Percentiles rank a stretch among this genome's conserved stretches.
Evolutionary conservation across 2,113 vertebrate genomes (phyloP).

Genomic region (Tychaedon coryphoeus): DNA sequence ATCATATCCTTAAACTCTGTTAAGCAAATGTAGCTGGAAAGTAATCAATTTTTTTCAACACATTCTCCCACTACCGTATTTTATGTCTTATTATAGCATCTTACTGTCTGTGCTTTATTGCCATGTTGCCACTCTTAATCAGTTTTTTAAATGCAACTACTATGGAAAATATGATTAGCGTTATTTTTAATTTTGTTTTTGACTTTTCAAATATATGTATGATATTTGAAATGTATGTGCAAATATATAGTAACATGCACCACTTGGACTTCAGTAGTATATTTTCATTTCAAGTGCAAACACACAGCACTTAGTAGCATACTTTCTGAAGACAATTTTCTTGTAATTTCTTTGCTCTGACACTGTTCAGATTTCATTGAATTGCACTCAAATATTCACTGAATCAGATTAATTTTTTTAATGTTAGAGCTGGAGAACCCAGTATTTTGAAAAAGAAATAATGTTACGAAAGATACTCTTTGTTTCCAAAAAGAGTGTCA

Average conservation of each 20-base stretch:
- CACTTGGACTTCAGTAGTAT: neutral
- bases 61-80: neutral
- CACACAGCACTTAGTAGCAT: neutral
- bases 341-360: neutral
- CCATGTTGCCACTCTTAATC: neutral
- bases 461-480: neutral
- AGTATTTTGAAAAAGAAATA: neutral
- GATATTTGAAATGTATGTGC: neutral
- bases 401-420: neutral
- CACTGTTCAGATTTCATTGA: neutral
- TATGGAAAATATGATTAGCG: neutral
- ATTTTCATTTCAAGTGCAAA: neutral
- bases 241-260: neutral
- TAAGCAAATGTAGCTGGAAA: neutral
- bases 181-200: neutral
- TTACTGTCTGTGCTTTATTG: neutral
- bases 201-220: neutral
- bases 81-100: neutral
- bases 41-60: neutral
- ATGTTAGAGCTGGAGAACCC: neutral
- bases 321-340: neutral
- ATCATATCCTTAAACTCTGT: neutral
- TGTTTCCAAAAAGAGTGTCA: neutral
- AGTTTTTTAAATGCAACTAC: neutral
- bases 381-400: neutral